phyloP scores from a whole-genome alignment of 35 echinoderm and acorn worm genomes.

The Hemicentrotus pulcherrimus region DNA sequence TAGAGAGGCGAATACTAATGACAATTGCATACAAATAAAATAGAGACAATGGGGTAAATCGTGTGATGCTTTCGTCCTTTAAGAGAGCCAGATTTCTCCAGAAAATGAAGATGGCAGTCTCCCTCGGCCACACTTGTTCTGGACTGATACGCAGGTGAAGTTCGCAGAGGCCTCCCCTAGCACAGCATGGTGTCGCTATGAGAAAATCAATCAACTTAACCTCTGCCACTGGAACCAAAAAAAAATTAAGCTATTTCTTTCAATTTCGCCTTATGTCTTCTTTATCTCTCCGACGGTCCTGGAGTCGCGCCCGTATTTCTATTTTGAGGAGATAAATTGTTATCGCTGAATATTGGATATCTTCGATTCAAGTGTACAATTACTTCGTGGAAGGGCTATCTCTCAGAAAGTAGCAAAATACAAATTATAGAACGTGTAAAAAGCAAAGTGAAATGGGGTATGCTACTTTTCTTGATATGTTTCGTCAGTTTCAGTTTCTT shows the following conservation, averaged over 20 bases:
- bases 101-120: background rate
- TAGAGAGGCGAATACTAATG: too few relatives aligned
- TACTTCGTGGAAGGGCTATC: background rate
- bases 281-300: background rate
- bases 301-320: background rate
- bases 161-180: background rate
- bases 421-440: background rate
- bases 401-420: background rate
- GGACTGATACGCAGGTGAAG: background rate
- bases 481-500: too few relatives aligned
- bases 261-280: background rate
- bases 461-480: background rate
- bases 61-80: background rate
- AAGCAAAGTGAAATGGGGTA: background rate
- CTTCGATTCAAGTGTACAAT: background rate
- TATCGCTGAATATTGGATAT: background rate
- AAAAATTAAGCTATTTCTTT: background rate
- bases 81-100: background rate
- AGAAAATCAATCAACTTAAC: slow-evolving; percentile 13
- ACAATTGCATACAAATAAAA: too few relatives aligned
- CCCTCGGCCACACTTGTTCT: background rate
- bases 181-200: background rate
- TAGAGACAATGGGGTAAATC: background rate
- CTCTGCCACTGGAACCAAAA: background rate
- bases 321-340: background rate